A percentile compares a stretch with the other conserved stretches of the same genome.
These are phyloP conservation scores for Lutraria lutraria DNA, from an alignment of 2,888 invertebrate species.

Conservation along the genomic window DNA sequence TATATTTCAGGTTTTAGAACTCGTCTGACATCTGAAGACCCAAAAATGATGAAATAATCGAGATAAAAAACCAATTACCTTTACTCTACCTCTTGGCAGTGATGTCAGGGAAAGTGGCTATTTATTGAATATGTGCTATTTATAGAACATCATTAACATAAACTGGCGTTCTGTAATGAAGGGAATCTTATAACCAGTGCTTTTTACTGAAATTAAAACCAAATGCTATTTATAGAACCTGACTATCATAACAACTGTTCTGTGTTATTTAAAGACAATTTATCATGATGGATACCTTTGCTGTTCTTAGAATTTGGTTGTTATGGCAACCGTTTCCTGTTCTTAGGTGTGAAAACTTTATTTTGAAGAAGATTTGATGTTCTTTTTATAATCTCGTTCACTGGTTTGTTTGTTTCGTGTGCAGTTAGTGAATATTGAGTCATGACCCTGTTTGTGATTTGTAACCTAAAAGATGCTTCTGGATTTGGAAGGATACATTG, in stretches of 20 bases:
- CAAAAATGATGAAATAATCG: neutral
- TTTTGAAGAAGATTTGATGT: neutral
- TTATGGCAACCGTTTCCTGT: neutral
- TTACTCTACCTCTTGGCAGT: constrained; percentile 35
- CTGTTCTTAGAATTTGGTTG: neutral
- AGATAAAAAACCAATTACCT: constrained; percentile 21
- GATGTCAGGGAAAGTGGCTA: constrained; percentile 35
- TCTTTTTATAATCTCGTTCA: neutral
- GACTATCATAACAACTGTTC: neutral
- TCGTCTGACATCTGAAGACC: constrained; percentile 27
- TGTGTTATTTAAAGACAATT: neutral
- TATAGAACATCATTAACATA: neutral
- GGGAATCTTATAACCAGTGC: neutral
- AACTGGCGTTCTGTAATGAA: neutral
- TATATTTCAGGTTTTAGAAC: constrained; percentile 37
- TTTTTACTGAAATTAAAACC: neutral
- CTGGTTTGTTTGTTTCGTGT: neutral
- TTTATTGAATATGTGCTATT: constrained; percentile 16
- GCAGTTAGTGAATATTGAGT: neutral
- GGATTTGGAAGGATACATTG: neutral
- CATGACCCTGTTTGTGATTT: neutral
- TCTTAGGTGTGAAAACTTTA: neutral
- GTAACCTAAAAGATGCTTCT: neutral
- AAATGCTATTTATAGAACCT: neutral
- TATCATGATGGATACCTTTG: neutral